A percentile compares a stretch with the other conserved stretches of the same genome.
Evolutionary conservation across 2,797 vertebrate genomes (phyloP).

Genomic region (Cheracebus regulus): DNA sequence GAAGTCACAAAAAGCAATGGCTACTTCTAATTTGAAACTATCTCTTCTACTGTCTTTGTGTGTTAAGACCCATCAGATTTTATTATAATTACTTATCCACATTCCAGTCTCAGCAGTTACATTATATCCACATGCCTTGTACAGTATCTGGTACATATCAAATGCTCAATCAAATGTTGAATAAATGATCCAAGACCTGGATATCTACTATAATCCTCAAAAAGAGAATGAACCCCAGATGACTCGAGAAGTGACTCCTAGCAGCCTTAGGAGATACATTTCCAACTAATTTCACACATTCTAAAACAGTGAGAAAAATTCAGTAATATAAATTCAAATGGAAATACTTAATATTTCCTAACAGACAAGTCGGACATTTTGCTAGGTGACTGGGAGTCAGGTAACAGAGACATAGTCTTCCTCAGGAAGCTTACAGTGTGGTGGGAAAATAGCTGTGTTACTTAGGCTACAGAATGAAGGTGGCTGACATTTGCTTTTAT

Average conservation of each 20-base stretch:
- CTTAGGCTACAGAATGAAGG: neutral
- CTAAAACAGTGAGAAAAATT: neutral
- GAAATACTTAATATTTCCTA: neutral
- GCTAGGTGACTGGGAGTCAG: neutral
- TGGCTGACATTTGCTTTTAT: neutral
- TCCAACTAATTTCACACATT: neutral
- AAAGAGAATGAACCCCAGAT: neutral
- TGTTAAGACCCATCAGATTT: neutral
- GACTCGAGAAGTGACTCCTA: neutral
- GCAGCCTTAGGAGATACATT: neutral
- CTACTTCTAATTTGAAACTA: neutral
- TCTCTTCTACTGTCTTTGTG: neutral
- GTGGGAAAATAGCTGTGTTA: neutral
- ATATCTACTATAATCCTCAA: neutral
- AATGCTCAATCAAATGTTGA: neutral
- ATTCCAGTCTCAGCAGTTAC: neutral
- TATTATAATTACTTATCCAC: neutral
- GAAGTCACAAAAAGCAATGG: neutral
- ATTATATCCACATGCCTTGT: neutral
- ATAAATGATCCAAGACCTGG: neutral
- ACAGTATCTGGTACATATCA: neutral
- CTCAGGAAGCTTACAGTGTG: neutral
- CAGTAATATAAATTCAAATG: neutral
- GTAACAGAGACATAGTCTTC: neutral
- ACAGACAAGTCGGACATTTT: neutral